Evolutionary conservation across 2,797 vertebrate species (phyloP), one percentile per base, ranked within the genome.

Genomic region (Peromyscus eremicus): DNA sequence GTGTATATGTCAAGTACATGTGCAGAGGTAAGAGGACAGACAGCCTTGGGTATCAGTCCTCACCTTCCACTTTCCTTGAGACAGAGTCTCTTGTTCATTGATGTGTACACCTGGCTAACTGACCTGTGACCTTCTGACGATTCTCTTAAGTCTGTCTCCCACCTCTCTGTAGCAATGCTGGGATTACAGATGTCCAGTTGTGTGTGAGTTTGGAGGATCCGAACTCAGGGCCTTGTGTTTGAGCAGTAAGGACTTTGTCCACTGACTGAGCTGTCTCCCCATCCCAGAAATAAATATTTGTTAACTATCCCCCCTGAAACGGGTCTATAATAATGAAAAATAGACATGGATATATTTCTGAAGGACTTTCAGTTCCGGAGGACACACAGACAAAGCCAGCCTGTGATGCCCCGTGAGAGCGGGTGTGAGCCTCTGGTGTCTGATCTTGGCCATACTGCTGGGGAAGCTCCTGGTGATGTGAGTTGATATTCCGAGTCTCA

Each of bases 331-430:
- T 14, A 81, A 25, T 75, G 71, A 64, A 32, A 55, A 37, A 60
- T 37, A 55, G 19, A 17, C 4, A 57, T 6, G 12, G 34, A 14
- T 85, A 6, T 76, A 16, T 76, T 80, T 94, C 60, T 77, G 62
- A 96, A 68, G 32, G 52, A 55, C 11, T 40, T 21, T n/a, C 2
- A 73, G n/a, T 55, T 55, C 55, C 6, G 29, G 55, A 68, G 6
- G 46, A 68, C 83, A 55, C 76, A 29, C 12, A 77, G 23, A 76
- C 27, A 25, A 76, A 70, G 71, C 4, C 64, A 32, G 27, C 17
- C 25, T 0, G 1, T 4, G 34, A 57, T 27, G 32, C 40, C 10
- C 0, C 2, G 0, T 43, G 23, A 57, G 1, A 29, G 77, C 25
- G 52, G 37, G 10, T 34, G 25, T 11, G 68, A 92, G 23, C 11